phyloP scores from a whole-genome alignment of 2,113 vertebrate species.

The Rhinogobius similis region DNA sequence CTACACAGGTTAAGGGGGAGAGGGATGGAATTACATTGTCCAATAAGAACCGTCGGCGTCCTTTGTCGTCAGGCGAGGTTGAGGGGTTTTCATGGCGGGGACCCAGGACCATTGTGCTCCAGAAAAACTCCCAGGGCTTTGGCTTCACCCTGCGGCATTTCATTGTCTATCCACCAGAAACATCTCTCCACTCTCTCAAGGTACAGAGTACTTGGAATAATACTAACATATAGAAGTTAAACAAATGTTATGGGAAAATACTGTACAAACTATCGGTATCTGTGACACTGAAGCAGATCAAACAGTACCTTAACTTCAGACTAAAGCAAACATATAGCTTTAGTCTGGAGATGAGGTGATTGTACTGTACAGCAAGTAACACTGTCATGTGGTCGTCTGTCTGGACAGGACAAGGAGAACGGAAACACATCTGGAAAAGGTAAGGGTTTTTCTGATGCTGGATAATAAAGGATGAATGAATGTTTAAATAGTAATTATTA shows the following conservation, averaged over 20 bases:
- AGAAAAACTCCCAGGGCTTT: slow-evolving; percentile 88
- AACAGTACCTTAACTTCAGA: too few species aligned
- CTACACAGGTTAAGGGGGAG: slow-evolving; percentile 71
- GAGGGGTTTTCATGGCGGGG: slow-evolving; percentile 80
- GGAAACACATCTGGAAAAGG: slow-evolving; percentile 83
- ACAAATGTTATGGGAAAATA: background rate
- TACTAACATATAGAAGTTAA: background rate
- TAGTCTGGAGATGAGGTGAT: background rate
- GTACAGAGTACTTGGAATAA: slow-evolving; percentile 59
- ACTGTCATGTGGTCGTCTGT: background rate
- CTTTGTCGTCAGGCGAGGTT: slow-evolving; percentile 59
- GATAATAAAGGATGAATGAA: background rate
- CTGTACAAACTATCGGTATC: too few species aligned
- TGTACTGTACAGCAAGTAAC: background rate
- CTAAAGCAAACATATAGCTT: too few species aligned
- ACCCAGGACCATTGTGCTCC: slow-evolving; percentile 83
- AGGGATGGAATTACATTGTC: slow-evolving; percentile 82
- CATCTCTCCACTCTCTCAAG: slow-evolving; percentile 82
- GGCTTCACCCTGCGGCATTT: slow-evolving; percentile 98
- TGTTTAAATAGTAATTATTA: background rate
- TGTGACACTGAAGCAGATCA: background rate
- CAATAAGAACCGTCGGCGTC: slow-evolving; percentile 71
- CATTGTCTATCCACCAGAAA: slow-evolving; percentile 94
- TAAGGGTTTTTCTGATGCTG: slow-evolving; percentile 39
- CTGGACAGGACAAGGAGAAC: slow-evolving; percentile 88